phyloP scores from a whole-genome alignment of 2,888 invertebrate species.

The Deilephila elpenor region DNA sequence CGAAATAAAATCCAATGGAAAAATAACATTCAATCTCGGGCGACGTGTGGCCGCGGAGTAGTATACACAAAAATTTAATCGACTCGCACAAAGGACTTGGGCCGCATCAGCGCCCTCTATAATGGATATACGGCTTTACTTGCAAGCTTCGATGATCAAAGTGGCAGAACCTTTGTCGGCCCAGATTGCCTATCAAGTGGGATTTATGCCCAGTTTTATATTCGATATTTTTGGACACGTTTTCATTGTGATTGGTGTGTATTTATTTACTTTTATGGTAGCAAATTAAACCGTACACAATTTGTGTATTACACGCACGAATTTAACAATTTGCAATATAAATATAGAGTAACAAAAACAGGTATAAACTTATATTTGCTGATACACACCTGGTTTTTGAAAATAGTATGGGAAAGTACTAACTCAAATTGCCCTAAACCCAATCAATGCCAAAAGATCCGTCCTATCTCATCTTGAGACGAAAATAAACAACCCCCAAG shows the following conservation, averaged over 20 bases:
- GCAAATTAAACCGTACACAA: too few relatives aligned
- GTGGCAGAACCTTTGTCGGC: constrained; percentile 42
- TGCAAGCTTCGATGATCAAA: constrained; percentile 22
- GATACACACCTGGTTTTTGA: too few relatives aligned
- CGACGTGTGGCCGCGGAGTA: background rate
- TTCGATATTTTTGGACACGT: constrained; percentile 34
- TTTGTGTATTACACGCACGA: too few relatives aligned
- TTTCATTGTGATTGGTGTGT: background rate
- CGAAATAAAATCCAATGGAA: constrained; percentile 4
- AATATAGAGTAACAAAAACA: background rate
- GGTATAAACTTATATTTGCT: background rate
- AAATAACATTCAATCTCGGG: constrained; percentile 19
- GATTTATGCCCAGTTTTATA: constrained; percentile 35
- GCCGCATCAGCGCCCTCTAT: constrained; percentile 9
- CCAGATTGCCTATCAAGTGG: constrained; percentile 44
- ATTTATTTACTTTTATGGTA: background rate
- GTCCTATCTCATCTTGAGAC: too few relatives aligned
- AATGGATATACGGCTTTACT: constrained; percentile 5
- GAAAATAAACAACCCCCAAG: too few relatives aligned
- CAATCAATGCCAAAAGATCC: too few relatives aligned
- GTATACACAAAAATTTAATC: constrained; percentile 21
- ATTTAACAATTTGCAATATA: too few relatives aligned
- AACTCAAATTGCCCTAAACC: too few relatives aligned
- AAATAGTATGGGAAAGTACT: too few relatives aligned
- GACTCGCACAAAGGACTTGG: constrained; percentile 12